A percentile compares a stretch with the other conserved stretches of the same genome.
Evolutionary conservation across 2,113 vertebrate genomes (phyloP).

Genomic region (Trogon surrucura): DNA sequence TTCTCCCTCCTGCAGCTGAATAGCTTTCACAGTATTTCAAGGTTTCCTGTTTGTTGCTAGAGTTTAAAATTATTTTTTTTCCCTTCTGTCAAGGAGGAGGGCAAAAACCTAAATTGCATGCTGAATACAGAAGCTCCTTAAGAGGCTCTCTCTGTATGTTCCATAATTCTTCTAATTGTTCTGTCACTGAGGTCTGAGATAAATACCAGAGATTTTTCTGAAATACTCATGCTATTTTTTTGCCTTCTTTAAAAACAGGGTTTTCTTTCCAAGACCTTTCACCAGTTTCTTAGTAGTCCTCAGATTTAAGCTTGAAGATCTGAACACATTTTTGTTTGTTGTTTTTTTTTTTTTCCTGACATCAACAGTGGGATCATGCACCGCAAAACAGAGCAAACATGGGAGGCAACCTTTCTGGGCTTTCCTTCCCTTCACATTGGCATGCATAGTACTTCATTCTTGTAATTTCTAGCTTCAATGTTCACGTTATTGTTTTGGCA

Average conservation of each 20-base stretch:
- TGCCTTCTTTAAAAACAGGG: background rate
- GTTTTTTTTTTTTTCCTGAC: background rate
- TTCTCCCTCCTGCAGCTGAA: slow-evolving; percentile 39
- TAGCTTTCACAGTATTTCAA: slow-evolving; percentile 32
- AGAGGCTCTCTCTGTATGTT: background rate
- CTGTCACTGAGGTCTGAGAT: background rate
- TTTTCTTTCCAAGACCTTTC: background rate
- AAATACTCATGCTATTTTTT: background rate
- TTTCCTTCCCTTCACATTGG: background rate
- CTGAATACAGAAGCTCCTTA: background rate
- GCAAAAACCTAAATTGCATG: background rate
- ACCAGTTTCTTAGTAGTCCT: background rate
- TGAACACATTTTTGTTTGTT: background rate
- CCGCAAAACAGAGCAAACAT: background rate
- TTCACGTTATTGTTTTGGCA: background rate
- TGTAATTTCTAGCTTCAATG: background rate
- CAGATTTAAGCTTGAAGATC: background rate
- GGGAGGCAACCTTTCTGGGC: background rate
- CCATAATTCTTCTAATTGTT: background rate
- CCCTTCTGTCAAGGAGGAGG: background rate
- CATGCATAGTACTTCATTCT: background rate
- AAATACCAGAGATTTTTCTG: background rate
- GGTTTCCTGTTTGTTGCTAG: slow-evolving; percentile 20
- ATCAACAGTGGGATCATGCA: background rate
- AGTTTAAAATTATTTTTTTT: background rate